Evolutionary conservation across 2,113 vertebrate species (phyloP).

Genomic region (Rhinoderma darwinii): DNA sequence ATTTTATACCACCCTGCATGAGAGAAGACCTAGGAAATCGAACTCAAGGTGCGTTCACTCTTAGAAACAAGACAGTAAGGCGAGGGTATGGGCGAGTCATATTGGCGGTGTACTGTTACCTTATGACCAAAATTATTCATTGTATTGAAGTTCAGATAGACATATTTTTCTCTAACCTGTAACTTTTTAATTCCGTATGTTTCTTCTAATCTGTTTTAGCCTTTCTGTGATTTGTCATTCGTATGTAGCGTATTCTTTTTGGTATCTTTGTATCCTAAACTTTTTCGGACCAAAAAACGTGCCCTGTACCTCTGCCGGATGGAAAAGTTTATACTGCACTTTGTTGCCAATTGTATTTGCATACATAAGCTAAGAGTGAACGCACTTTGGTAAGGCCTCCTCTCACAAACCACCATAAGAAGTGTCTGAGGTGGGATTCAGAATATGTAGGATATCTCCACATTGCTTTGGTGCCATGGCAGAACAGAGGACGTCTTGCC

Average conservation of each 20-base stretch:
- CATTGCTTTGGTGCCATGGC: neutral
- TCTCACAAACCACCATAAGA: neutral
- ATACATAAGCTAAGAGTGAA: conserved; percentile 23
- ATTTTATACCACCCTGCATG: neutral
- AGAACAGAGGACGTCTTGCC: neutral
- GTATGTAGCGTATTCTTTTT: neutral
- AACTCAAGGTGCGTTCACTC: conserved; percentile 37
- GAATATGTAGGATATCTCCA: neutral
- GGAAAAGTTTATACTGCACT: conserved; percentile 20
- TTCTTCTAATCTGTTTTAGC: neutral
- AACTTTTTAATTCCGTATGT: too few relatives aligned
- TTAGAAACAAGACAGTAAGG: neutral
- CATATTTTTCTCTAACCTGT: neutral
- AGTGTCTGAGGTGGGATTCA: neutral
- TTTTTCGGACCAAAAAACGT: conserved; percentile 30
- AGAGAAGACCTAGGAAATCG: neutral
- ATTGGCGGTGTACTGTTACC: conserved; percentile 13
- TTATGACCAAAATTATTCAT: conserved; percentile 19
- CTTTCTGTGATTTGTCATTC: neutral
- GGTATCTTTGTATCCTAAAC: neutral
- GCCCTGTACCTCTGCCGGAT: conserved; percentile 6
- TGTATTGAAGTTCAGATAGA: too few relatives aligned
- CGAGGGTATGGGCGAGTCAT: neutral
- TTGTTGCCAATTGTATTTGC: conserved; percentile 22
- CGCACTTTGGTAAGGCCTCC: neutral